Conservation (phyloP, 2,113 vertebrate species). For the Tupaia chinensis region DNA sequence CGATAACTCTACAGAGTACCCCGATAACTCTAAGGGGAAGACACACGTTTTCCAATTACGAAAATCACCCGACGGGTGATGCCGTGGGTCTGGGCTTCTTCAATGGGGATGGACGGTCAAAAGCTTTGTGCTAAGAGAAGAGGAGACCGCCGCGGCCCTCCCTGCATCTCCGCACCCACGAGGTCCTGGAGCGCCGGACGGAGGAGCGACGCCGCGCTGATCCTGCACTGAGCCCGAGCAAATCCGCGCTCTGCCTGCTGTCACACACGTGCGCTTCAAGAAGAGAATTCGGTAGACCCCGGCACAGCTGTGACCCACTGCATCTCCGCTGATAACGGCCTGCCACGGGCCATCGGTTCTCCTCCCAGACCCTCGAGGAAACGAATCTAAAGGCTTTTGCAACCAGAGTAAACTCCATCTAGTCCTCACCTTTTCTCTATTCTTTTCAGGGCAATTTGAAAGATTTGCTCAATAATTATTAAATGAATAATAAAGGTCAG, state of each 20-base stretch:
- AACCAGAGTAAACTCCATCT: neutral
- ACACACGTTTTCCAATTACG: conserved; percentile 67
- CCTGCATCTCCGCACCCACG: too few species aligned
- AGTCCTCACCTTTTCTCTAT: conserved; percentile 25
- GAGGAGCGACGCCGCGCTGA: neutral
- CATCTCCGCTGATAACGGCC: conserved; percentile 6
- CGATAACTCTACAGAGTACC: too few species aligned
- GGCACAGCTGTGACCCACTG: neutral
- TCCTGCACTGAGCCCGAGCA: conserved; percentile 8
- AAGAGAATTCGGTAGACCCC: neutral
- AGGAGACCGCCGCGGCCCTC: too few species aligned
- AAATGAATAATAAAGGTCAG: conserved; percentile 56
- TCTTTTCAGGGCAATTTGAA: conserved; percentile 46
- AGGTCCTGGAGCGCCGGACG: too few species aligned
- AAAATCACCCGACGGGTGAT: conserved; percentile 55
- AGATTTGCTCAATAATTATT: conserved; percentile 51
- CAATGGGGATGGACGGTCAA: conserved; percentile 46
- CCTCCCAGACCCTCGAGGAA: neutral
- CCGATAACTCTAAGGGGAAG: conserved; percentile 38
- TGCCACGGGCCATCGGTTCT: neutral
- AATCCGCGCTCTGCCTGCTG: neutral
- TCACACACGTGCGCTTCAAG: conserved; percentile 33
- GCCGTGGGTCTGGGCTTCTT: conserved; percentile 35
- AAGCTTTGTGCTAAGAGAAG: conserved; percentile 7
- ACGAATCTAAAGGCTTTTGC: conserved; percentile 30